Evolutionary conservation across 35 echinoderm and acorn worm genomes (phyloP).

Genomic region (Acanthaster planci): DNA sequence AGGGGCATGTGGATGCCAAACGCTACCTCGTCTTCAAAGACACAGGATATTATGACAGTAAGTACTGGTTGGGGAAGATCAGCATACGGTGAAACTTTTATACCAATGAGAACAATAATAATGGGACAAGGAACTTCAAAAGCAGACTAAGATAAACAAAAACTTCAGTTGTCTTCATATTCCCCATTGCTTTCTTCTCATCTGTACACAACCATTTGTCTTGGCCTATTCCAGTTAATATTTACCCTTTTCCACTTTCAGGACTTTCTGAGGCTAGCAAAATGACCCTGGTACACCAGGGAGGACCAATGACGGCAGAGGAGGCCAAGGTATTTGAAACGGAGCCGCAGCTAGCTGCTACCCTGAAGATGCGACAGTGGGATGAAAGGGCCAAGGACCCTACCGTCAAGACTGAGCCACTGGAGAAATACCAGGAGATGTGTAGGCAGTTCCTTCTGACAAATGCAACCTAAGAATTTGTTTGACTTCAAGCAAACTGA

Average conservation of each 20-base stretch:
- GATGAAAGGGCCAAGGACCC: conserved; percentile 73
- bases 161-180: too few relatives aligned
- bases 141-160: too few relatives aligned
- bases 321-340: conserved; percentile 65
- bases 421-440: conserved; percentile 56
- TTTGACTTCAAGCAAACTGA: too few relatives aligned
- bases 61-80: background rate
- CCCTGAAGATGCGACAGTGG: conserved; percentile 66
- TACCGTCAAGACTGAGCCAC: conserved; percentile 24
- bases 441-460: conserved; percentile 36
- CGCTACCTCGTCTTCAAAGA: conserved; percentile 77
- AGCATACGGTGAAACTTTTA: too few relatives aligned
- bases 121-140: too few relatives aligned
- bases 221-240: too few relatives aligned
- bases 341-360: conserved; percentile 37
- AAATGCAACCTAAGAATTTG: background rate
- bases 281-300: conserved; percentile 71
- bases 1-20: conserved; percentile 77
- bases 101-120: too few relatives aligned
- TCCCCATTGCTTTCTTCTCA: too few relatives aligned
- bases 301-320: conserved; percentile 63
- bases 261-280: conserved; percentile 66
- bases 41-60: conserved; percentile 53
- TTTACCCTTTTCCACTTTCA: background rate
- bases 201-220: too few relatives aligned